These are phyloP conservation scores for Alaudala cheleensis DNA, from an alignment of 2,113 vertebrate species.

Conservation along the genomic window DNA sequence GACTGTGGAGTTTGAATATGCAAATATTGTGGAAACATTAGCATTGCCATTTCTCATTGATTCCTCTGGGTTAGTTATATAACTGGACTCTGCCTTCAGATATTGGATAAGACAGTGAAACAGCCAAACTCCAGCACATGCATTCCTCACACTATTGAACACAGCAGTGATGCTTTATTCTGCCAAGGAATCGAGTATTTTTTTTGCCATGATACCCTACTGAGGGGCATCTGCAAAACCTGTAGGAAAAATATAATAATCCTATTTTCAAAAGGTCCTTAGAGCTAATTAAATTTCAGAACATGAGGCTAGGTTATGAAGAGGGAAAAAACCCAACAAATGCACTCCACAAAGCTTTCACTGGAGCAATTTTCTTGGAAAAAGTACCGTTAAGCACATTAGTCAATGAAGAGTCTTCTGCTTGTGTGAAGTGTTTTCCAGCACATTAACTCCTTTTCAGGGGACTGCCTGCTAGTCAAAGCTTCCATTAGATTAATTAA, in stretches of 20 bases:
- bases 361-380: slow-evolving; percentile 39
- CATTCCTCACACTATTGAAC: not conserved
- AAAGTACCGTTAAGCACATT: slow-evolving; percentile 34
- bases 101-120: not conserved
- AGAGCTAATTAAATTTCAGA: slow-evolving; percentile 35
- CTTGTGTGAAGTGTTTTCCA: slow-evolving; percentile 52
- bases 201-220: not conserved
- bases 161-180: not conserved
- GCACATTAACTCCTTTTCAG: slow-evolving; percentile 67
- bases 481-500: slow-evolving; percentile 74
- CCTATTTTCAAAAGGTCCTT: not conserved
- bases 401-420: slow-evolving; percentile 37
- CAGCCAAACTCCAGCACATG: not conserved
- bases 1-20: not conserved
- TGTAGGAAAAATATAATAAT: not conserved
- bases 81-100: not conserved
- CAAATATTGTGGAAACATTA: slow-evolving; percentile 4
- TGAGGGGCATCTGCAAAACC: not conserved
- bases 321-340: not conserved
- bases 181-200: not conserved
- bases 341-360: slow-evolving; percentile 37
- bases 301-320: not conserved
- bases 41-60: slow-evolving; percentile 4
- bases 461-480: slow-evolving; percentile 61
- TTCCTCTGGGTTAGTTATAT: not conserved